Conservation (phyloP, 1,140 invertebrate species). For the Magallana angulata region DNA sequence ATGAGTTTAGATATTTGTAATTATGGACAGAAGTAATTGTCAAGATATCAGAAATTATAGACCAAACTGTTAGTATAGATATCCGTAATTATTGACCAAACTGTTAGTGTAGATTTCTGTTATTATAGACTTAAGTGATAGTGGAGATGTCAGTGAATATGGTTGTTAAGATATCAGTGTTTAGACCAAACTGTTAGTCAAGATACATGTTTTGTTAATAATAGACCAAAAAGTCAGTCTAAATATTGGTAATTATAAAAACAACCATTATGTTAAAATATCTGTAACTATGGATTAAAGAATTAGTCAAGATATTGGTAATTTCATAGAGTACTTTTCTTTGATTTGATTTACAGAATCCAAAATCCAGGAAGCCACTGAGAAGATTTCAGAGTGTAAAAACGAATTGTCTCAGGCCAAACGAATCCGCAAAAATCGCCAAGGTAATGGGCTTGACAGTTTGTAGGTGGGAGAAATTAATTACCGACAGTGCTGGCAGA, state of each 20-base stretch:
- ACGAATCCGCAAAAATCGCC: slow-evolving; percentile 87
- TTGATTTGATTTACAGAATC: slow-evolving; percentile 64
- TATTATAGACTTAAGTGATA: too few relatives aligned
- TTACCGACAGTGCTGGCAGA: too few relatives aligned
- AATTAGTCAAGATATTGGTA: not conserved
- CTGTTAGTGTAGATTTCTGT: not conserved
- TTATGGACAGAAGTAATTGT: not conserved
- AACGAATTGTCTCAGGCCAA: slow-evolving; percentile 78
- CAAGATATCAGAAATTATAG: not conserved
- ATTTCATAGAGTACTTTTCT: not conserved
- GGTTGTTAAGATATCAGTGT: not conserved
- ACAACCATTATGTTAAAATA: not conserved
- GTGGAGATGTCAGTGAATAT: too few relatives aligned
- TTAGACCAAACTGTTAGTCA: not conserved
- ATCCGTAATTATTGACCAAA: not conserved
- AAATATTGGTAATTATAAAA: not conserved
- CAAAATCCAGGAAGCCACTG: slow-evolving; percentile 72
- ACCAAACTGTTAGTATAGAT: not conserved
- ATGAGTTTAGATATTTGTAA: not conserved
- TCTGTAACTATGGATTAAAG: not conserved
- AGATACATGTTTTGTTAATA: not conserved
- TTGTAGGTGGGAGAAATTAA: too few relatives aligned
- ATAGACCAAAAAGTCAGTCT: not conserved
- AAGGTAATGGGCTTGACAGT: slow-evolving; percentile 70
- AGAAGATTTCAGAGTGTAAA: slow-evolving; percentile 77